These are phyloP conservation scores for Aurelia sp. DNA, from an alignment of 30 jellyfish, hydroid and myxozoan species.

Conservation along the genomic window DNA sequence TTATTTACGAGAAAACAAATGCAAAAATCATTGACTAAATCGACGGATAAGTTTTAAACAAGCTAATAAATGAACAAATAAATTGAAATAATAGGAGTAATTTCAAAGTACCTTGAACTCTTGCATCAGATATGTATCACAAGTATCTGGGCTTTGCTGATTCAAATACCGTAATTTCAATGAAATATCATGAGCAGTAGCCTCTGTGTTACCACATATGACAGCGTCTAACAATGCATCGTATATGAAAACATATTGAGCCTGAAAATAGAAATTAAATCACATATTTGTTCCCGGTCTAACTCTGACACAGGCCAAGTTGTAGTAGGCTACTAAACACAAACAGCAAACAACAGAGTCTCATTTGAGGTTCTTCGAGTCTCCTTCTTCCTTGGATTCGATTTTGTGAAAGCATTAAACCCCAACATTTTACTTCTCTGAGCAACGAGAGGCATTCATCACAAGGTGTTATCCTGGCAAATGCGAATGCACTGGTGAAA, in stretches of 20 bases:
- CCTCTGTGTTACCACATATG: slow-evolving; percentile 96
- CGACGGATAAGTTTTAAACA: background rate
- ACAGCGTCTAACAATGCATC: slow-evolving; percentile 94
- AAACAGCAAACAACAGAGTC: too few relatives aligned
- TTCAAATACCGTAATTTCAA: slow-evolving; percentile 76
- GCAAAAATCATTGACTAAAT: background rate
- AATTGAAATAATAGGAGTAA: background rate
- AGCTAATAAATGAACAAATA: background rate
- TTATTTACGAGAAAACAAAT: background rate
- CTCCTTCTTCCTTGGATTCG: too few relatives aligned
- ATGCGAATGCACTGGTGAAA: too few relatives aligned
- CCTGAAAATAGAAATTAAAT: slow-evolving; percentile 28
- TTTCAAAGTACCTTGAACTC: slow-evolving; percentile 83
- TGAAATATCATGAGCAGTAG: slow-evolving; percentile 86
- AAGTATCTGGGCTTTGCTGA: slow-evolving; percentile 87
- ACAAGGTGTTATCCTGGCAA: too few relatives aligned
- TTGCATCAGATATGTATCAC: slow-evolving; percentile 80
- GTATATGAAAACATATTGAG: slow-evolving; percentile 90
- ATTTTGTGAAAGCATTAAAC: too few relatives aligned
- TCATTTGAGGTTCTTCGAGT: too few relatives aligned
- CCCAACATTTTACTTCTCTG: too few relatives aligned
- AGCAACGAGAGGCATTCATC: too few relatives aligned
- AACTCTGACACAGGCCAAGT: too few relatives aligned
- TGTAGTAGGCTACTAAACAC: too few relatives aligned
- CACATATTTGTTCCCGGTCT: too few relatives aligned